Conservation (phyloP, 2,888 invertebrate species). For the Autographa gamma region DNA sequence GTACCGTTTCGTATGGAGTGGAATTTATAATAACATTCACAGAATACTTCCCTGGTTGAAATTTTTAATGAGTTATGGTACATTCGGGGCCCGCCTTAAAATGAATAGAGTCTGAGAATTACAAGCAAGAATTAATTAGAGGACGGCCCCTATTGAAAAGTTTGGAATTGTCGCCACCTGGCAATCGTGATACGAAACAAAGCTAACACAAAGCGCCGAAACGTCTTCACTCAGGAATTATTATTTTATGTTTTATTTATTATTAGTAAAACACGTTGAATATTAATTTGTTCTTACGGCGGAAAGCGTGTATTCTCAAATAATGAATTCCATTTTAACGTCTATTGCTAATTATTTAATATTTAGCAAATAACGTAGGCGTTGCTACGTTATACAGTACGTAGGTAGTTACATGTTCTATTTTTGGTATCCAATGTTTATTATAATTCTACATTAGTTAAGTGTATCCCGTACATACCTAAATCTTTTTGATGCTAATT, state of each 20-base stretch:
- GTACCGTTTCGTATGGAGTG: slow-evolving; percentile 46
- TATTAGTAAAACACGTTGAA: slow-evolving; percentile 62
- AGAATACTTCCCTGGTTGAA: slow-evolving; percentile 63
- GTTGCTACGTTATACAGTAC: too few relatives aligned
- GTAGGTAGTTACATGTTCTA: too few relatives aligned
- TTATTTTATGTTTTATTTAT: slow-evolving; percentile 67
- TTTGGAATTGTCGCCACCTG: slow-evolving; percentile 77
- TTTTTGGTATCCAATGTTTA: too few relatives aligned
- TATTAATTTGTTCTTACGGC: slow-evolving; percentile 59
- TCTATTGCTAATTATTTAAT: slow-evolving; percentile 33
- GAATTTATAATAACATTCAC: slow-evolving; percentile 68
- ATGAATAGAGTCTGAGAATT: slow-evolving; percentile 68
- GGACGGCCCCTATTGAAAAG: slow-evolving; percentile 71
- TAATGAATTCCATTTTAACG: slow-evolving; percentile 52
- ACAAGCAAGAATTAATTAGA: slow-evolving; percentile 78
- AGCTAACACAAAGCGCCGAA: slow-evolving; percentile 65
- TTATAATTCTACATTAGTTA: too few relatives aligned
- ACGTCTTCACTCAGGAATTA: slow-evolving; percentile 64
- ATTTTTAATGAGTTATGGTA: slow-evolving; percentile 74
- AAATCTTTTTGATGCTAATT: too few relatives aligned
- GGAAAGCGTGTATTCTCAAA: slow-evolving; percentile 36
- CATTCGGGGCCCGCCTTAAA: slow-evolving; percentile 61
- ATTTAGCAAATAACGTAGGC: background rate
- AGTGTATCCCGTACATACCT: too few relatives aligned
- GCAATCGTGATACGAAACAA: slow-evolving; percentile 68